Conservation (phyloP, 2,888 invertebrate genomes). For the Trissolcus japonicus region DNA sequence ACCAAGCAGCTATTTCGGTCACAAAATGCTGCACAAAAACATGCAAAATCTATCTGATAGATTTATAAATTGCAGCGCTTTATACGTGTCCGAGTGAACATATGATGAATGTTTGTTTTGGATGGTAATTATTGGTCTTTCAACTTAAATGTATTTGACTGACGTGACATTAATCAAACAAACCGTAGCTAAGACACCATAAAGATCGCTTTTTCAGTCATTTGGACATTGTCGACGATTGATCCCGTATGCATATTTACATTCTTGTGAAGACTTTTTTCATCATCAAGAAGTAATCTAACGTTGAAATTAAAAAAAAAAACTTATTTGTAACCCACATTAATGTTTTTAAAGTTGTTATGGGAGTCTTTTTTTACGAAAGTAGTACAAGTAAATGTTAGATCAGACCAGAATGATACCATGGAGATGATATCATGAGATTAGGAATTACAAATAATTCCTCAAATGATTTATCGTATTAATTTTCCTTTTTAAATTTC, state of each 20-base stretch:
- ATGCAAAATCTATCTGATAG: slow-evolving; percentile 14
- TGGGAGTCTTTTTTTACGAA: slow-evolving; percentile 6
- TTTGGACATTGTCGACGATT: not conserved
- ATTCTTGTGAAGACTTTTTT: not conserved
- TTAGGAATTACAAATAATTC: no score
- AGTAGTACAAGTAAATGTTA: slow-evolving; percentile 24
- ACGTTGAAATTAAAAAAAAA: not conserved
- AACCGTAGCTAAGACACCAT: slow-evolving; percentile 6
- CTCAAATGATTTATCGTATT: no score
- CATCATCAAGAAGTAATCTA: not conserved
- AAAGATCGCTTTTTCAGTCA: slow-evolving; percentile 6
- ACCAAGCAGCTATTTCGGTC: slow-evolving; percentile 12
- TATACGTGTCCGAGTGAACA: slow-evolving; percentile 7
- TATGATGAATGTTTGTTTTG: slow-evolving; percentile 33
- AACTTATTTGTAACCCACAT: not conserved
- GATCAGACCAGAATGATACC: slow-evolving; percentile 5
- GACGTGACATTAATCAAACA: slow-evolving; percentile 31
- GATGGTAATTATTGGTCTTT: slow-evolving; percentile 33
- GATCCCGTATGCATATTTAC: not conserved
- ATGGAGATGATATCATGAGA: no score
- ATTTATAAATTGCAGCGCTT: slow-evolving; percentile 17
- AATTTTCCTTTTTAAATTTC: no score
- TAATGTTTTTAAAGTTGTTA: not conserved
- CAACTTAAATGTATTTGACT: slow-evolving; percentile 24
- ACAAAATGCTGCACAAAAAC: slow-evolving; percentile 3